Percentiles rank a stretch among this genome's conserved stretches.
Conservation (phyloP, 2,888 invertebrate species). For the Pecten maximus region DNA sequence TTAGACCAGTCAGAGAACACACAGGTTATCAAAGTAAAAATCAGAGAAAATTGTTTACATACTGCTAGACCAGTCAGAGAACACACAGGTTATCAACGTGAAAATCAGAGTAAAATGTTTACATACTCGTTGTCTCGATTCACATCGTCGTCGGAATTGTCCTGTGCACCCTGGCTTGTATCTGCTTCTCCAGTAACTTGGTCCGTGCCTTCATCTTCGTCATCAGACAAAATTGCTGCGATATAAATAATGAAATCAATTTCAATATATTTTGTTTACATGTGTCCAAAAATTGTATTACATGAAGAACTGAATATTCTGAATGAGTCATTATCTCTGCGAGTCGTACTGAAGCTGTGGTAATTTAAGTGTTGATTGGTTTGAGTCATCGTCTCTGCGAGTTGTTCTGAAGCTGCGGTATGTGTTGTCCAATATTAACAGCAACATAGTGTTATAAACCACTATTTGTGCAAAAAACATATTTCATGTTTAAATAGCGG, state of each 20-base stretch:
- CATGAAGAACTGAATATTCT: no score
- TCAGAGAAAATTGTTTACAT: neutral
- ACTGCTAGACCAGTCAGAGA: neutral
- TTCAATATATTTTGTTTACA: no score
- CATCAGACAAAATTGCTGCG: slow-evolving; percentile 75
- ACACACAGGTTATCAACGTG: neutral
- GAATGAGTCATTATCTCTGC: no score
- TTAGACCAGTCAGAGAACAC: no score
- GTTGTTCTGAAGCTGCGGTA: no score
- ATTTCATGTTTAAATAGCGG: neutral
- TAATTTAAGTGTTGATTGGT: no score
- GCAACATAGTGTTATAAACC: no score
- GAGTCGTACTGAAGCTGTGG: no score
- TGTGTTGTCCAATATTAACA: no score
- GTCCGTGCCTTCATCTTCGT: slow-evolving; percentile 67
- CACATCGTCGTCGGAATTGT: slow-evolving; percentile 78
- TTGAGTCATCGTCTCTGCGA: no score
- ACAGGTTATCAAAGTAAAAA: neutral
- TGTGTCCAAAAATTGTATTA: no score
- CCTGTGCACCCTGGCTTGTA: slow-evolving; percentile 62
- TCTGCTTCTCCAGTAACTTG: slow-evolving; percentile 39
- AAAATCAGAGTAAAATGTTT: neutral
- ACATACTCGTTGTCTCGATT: slow-evolving; percentile 49
- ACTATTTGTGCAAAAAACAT: no score
- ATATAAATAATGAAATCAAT: neutral